Percentiles rank a stretch among this genome's conserved stretches.
These are phyloP conservation scores for Cloeon dipterum DNA, from an alignment of 2,888 invertebrate species.

Conservation along the genomic window DNA sequence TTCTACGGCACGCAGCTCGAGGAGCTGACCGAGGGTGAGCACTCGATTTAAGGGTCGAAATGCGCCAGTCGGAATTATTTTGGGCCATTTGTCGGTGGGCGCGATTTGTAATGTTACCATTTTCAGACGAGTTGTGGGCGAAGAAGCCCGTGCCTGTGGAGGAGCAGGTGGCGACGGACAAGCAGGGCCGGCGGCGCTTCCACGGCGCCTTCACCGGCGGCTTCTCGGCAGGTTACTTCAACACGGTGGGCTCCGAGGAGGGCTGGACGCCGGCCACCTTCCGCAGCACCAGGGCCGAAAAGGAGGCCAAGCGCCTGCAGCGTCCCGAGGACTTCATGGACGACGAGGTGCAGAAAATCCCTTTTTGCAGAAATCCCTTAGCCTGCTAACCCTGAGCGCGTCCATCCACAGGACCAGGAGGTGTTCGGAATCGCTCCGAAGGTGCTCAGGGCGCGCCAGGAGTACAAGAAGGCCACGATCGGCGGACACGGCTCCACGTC, in stretches of 20 bases:
- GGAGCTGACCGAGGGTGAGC: too few relatives aligned
- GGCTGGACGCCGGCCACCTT: slow-evolving; percentile 85
- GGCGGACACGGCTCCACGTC: background rate
- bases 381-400: background rate
- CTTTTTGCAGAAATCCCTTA: background rate
- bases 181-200: slow-evolving; percentile 71
- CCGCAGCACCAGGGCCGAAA: slow-evolving; percentile 63
- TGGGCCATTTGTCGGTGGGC: too few relatives aligned
- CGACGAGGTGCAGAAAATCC: slow-evolving; percentile 47
- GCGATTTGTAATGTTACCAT: too few relatives aligned
- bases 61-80: too few relatives aligned
- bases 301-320: slow-evolving; percentile 30
- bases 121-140: slow-evolving; percentile 47
- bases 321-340: slow-evolving; percentile 94
- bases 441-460: slow-evolving; percentile 51
- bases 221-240: slow-evolving; percentile 94
- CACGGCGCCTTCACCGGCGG: slow-evolving; percentile 99
- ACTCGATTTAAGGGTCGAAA: too few relatives aligned
- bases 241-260: slow-evolving; percentile 86
- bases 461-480: slow-evolving; percentile 30
- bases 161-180: slow-evolving; percentile 79
- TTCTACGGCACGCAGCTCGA: too few relatives aligned
- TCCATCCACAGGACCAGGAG: slow-evolving; percentile 44
- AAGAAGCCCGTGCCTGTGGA: slow-evolving; percentile 57
- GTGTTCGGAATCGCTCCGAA: slow-evolving; percentile 91